Conservation (phyloP, 2,113 vertebrate genomes). For the Ceratotherium simum region DNA sequence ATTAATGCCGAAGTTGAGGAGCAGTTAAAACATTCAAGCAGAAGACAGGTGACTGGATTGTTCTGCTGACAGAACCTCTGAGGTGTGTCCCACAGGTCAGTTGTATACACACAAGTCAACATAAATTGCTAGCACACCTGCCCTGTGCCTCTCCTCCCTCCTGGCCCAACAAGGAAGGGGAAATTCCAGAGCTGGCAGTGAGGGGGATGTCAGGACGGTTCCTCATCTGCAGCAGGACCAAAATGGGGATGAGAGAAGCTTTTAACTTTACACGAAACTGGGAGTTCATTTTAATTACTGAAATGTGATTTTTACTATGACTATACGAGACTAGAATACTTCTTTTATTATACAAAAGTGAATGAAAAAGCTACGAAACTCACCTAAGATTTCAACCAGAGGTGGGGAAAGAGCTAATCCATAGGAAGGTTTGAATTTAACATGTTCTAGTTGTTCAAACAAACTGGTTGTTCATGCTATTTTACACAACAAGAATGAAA, state of each 20-base stretch:
- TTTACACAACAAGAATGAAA: slow-evolving; percentile 8
- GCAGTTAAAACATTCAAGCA: neutral
- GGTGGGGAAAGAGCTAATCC: neutral
- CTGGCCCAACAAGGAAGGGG: neutral
- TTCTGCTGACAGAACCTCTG: neutral
- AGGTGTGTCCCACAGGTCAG: neutral
- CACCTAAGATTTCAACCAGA: slow-evolving; percentile 1
- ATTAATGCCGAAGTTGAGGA: neutral
- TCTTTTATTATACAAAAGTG: neutral
- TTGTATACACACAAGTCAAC: neutral
- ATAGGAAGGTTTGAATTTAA: neutral
- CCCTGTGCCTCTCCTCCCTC: neutral
- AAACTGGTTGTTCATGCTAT: neutral
- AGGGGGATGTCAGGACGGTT: neutral
- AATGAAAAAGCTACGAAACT: neutral
- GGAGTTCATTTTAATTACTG: neutral
- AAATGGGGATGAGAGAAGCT: neutral
- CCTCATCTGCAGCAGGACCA: neutral
- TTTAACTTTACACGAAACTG: neutral
- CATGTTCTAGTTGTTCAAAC: neutral
- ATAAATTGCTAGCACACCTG: too few species aligned
- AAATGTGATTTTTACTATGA: neutral
- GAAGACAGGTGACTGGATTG: neutral
- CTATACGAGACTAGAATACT: neutral
- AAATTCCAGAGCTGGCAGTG: neutral